Conservation (phyloP, 2,113 vertebrate genomes). For the Pteropus alecto region DNA sequence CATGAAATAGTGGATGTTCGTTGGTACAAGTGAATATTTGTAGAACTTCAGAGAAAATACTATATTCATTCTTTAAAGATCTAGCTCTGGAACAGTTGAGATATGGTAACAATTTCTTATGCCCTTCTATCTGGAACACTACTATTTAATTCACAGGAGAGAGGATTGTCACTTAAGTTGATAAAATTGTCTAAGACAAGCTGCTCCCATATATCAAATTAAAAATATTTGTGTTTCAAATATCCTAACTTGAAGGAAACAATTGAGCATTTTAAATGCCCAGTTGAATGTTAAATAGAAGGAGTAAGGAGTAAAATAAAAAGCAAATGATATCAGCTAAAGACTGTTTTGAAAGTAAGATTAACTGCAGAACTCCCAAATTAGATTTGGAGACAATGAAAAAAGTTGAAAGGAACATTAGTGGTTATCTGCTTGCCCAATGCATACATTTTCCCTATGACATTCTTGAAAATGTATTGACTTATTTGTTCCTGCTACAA, state of each 20-base stretch:
- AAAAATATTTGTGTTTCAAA: slow-evolving; percentile 12
- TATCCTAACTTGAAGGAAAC: slow-evolving; percentile 6
- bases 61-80: background rate
- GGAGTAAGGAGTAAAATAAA: slow-evolving; percentile 10
- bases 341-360: background rate
- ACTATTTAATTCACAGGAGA: background rate
- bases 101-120: background rate
- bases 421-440: background rate
- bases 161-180: background rate
- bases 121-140: background rate
- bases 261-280: slow-evolving; percentile 19
- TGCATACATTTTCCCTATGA: background rate
- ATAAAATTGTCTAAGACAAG: background rate
- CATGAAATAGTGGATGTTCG: background rate
- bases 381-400: background rate
- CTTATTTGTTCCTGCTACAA: background rate
- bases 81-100: background rate
- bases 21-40: background rate
- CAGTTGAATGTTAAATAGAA: background rate
- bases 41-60: background rate
- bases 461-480: background rate
- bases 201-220: background rate
- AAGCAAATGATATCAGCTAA: background rate
- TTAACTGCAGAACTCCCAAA: background rate
- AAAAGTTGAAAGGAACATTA: background rate